Conservation (phyloP, 1,140 invertebrate species). For the Panulirus ornatus region DNA sequence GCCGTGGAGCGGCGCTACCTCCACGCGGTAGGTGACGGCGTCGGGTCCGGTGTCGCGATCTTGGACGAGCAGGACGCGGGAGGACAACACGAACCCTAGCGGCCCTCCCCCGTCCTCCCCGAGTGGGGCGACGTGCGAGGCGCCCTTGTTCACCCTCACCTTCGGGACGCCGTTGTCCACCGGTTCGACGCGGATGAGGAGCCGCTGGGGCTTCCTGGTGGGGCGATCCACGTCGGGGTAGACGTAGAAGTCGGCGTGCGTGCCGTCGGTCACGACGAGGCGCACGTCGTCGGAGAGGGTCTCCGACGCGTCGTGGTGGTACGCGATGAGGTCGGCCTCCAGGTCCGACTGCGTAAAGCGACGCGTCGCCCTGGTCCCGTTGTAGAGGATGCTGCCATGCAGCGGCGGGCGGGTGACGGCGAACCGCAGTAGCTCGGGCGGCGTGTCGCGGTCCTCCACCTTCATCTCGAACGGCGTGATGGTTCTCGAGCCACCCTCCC, state of each 20-base stretch:
- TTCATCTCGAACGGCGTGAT: slow-evolving; percentile 79
- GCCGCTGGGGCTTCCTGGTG: slow-evolving; percentile 76
- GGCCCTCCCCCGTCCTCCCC: neutral
- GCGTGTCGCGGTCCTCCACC: slow-evolving; percentile 78
- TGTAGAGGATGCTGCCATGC: slow-evolving; percentile 78
- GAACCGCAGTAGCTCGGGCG: slow-evolving; percentile 76
- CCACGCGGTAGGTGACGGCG: slow-evolving; percentile 77
- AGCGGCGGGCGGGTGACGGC: slow-evolving; percentile 77
- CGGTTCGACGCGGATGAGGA: slow-evolving; percentile 78
- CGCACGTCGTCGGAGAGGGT: slow-evolving; percentile 77
- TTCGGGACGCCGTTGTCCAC: slow-evolving; percentile 78
- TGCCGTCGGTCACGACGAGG: slow-evolving; percentile 78
- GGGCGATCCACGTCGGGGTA: slow-evolving; percentile 76
- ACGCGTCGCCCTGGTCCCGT: slow-evolving; percentile 76
- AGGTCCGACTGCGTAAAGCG: slow-evolving; percentile 78
- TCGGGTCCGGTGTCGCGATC: slow-evolving; percentile 77
- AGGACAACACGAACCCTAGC: neutral
- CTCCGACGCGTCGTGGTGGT: slow-evolving; percentile 79
- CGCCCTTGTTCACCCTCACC: slow-evolving; percentile 76
- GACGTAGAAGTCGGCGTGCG: slow-evolving; percentile 78
- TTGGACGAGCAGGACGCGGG: slow-evolving; percentile 76
- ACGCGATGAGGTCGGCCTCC: slow-evolving; percentile 77
- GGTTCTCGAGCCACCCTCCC: slow-evolving; percentile 77
- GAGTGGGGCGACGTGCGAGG: neutral
- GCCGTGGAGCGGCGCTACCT: slow-evolving; percentile 77